phyloP scores from a whole-genome alignment of 1,140 invertebrate genomes.

The Zaprionus inermis region DNA sequence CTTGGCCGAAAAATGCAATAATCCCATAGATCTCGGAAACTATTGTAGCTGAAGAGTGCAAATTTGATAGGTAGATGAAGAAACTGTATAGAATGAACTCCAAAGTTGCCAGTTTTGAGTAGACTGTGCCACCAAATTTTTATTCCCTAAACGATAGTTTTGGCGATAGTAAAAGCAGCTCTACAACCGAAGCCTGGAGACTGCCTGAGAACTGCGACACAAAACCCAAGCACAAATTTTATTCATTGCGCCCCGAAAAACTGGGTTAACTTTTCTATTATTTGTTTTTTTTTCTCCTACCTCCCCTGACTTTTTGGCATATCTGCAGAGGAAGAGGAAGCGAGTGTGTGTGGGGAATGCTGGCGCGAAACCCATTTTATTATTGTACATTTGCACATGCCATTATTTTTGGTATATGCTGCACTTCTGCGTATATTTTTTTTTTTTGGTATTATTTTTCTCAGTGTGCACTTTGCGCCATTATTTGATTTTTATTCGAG shows the following conservation, averaged over 20 bases:
- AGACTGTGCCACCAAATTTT: neutral
- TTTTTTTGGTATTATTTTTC: conserved; percentile 21
- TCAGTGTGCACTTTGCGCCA: conserved; percentile 59
- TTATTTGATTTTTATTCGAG: conserved; percentile 80
- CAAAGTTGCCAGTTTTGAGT: no score
- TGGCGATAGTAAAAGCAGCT: neutral
- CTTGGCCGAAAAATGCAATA: no score
- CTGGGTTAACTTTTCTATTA: conserved; percentile 60
- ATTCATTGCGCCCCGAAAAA: conserved; percentile 50
- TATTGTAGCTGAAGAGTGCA: no score
- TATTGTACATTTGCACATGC: conserved; percentile 40
- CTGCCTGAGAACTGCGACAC: conserved; percentile 31
- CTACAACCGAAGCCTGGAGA: neutral
- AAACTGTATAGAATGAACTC: no score
- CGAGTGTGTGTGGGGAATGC: no score
- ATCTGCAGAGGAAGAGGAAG: conserved; percentile 6
- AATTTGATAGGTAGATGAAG: no score
- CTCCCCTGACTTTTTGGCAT: conserved; percentile 19
- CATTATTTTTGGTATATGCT: conserved; percentile 10
- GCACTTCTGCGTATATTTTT: conserved; percentile 3
- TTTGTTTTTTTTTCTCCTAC: conserved; percentile 35
- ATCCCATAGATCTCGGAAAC: no score
- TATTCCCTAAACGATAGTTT: neutral
- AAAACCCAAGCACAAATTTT: conserved; percentile 50
- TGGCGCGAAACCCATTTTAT: conserved; percentile 33